Conservation (phyloP, 2,888 invertebrate genomes). For the Eupithecia insigniata region DNA sequence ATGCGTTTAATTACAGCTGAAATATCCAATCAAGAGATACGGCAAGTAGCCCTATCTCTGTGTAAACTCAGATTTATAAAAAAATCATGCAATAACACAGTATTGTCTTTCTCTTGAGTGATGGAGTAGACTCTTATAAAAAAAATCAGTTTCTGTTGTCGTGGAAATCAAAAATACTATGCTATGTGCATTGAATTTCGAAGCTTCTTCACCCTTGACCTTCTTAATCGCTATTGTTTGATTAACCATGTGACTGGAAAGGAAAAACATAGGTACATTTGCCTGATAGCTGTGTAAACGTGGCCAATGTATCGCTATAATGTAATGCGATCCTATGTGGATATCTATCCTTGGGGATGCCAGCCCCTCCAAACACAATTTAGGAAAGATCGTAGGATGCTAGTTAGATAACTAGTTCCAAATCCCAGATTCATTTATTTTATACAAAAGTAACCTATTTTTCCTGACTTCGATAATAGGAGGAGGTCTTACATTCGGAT, state of each 20-base stretch:
- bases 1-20: too few relatives aligned
- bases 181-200: background rate
- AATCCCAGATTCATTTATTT: background rate
- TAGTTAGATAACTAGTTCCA: slow-evolving; percentile 3
- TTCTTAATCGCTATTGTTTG: background rate
- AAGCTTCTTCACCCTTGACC: too few relatives aligned
- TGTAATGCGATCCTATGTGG: slow-evolving; percentile 15
- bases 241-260: background rate
- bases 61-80: background rate
- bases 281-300: slow-evolving; percentile 4
- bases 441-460: background rate
- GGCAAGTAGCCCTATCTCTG: too few relatives aligned
- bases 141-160: background rate
- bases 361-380: slow-evolving; percentile 15
- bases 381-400: slow-evolving; percentile 10
- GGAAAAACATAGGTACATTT: background rate
- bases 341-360: slow-evolving; percentile 13
- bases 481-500: background rate
- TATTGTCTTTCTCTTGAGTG: background rate
- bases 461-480: background rate
- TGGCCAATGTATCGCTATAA: slow-evolving; percentile 7
- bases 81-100: background rate
- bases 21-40: too few relatives aligned
- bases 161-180: background rate
- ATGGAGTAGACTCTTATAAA: background rate